Evolutionary conservation across 1,140 invertebrate species (phyloP).

Genomic region (Hormaphis cornu): DNA sequence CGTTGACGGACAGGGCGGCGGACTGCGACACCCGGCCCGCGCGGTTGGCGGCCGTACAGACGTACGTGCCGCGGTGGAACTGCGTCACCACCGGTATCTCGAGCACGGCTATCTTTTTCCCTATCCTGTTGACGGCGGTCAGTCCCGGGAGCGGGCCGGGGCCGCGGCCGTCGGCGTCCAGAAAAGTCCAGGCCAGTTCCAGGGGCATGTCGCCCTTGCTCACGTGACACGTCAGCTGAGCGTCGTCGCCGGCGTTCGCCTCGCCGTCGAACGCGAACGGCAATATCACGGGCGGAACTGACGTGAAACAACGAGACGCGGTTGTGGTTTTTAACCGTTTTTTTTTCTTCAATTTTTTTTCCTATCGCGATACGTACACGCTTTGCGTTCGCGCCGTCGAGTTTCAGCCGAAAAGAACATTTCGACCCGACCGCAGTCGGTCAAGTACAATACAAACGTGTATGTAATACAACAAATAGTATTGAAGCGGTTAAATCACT

Average conservation of each 20-base stretch:
- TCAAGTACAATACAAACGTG: too few species aligned
- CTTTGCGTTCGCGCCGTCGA: not conserved
- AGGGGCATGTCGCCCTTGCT: slow-evolving; percentile 50
- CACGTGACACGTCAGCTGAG: slow-evolving; percentile 50
- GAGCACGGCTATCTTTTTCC: slow-evolving; percentile 44
- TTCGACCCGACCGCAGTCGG: too few species aligned
- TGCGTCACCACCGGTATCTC: slow-evolving; percentile 51
- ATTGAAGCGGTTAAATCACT: too few species aligned
- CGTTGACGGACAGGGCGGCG: slow-evolving; percentile 57
- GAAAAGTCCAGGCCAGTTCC: slow-evolving; percentile 24
- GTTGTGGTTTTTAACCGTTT: not conserved
- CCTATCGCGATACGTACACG: not conserved
- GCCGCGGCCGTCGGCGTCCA: not conserved
- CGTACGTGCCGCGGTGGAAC: slow-evolving; percentile 40
- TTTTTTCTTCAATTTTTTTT: not conserved
- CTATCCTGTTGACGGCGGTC: slow-evolving; percentile 33
- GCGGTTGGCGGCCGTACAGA: slow-evolving; percentile 37
- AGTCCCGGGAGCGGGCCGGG: slow-evolving; percentile 1
- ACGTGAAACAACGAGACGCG: not conserved
- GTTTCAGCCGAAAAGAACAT: too few species aligned
- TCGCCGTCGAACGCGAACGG: slow-evolving; percentile 54
- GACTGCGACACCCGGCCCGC: slow-evolving; percentile 45
- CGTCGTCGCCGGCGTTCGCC: slow-evolving; percentile 57
- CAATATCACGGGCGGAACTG: slow-evolving; percentile 55
- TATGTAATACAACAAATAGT: too few species aligned